Evolutionary conservation across 2,888 invertebrate genomes (phyloP), one percentile per base, ranked within the genome.

Genomic region (Oxystoma pomonae): DNA sequence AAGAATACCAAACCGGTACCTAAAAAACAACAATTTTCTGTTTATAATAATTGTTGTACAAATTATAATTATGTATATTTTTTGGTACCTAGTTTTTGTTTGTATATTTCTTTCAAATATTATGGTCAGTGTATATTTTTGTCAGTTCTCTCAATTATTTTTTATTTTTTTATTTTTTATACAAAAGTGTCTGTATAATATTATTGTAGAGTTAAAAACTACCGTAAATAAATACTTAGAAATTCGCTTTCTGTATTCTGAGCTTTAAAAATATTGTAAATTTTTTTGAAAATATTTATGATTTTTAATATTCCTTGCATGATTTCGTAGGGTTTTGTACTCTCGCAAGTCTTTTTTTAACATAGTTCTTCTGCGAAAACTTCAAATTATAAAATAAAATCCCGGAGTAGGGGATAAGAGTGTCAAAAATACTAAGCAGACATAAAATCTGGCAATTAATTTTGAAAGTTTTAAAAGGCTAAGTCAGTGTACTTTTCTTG

Each of bases 151-250:
- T 17, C 58, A 57, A 20, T 51, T 59, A 5, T 20, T 57, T 55
- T 56, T 62, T 16, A 18, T 16, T 51, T 57, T 49, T 49, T 57
- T 17, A 50, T 61, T 57, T 56, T 12, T 9, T 20, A 56, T 35
- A 57, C 19, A 49, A 55, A 49, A 50, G 35, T 60, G 17, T 53
- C 35, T 62, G 63, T 65, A 63, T 60, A 60, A 64, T 61, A 63
- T 65, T 66, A 63, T 58, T 63, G 62, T 63, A 64, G 61, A 67
- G 50, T 60, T 50, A 55, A 61, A n/a, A n/a, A 35, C 35, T 35
- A 35, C 35, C 5, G 35, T n/a, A 35, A 35, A 3, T 7, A 35
- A 3, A 35, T 35, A 7, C 3, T 35, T 12, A 12, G 12, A 35
- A 35, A 7, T 35, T 35, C 12, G 35, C 35, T 35, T 35, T 35